A percentile compares a stretch with the other conserved stretches of the same genome.
phyloP scores from a whole-genome alignment of 2,113 vertebrate genomes.

The Leiothrix lutea region DNA sequence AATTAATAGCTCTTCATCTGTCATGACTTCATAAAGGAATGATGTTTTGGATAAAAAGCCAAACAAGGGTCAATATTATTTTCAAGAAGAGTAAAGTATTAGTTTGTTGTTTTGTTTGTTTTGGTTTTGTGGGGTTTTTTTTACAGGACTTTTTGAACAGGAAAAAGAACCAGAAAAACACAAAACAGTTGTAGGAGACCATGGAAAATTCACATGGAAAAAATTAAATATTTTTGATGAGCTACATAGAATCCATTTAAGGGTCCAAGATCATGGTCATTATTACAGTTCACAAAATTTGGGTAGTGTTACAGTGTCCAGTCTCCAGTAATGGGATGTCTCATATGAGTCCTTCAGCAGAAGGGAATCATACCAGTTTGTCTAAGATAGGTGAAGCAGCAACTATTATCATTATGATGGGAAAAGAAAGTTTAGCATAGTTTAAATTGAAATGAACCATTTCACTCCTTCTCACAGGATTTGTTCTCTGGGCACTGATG shows the following conservation, averaged over 20 bases:
- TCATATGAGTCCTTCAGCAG: fast-evolving
- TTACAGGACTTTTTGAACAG: neutral
- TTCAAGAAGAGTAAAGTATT: neutral
- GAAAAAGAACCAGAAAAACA: neutral
- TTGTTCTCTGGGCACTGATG: neutral
- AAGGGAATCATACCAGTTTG: neutral
- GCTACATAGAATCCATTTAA: fast-evolving
- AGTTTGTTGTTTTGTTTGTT: neutral
- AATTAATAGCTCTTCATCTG: neutral
- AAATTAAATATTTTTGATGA: neutral
- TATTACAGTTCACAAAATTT: neutral
- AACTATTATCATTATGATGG: neutral
- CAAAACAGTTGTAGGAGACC: neutral
- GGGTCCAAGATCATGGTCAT: neutral
- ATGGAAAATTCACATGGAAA: neutral
- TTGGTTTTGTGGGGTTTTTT: neutral
- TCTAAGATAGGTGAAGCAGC: neutral
- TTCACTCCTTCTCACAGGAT: neutral
- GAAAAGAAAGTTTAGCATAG: neutral
- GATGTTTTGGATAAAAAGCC: neutral
- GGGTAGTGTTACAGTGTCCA: too few relatives aligned
- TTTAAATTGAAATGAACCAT: neutral
- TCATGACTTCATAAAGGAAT: neutral
- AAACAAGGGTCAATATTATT: neutral
- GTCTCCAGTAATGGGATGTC: neutral